Base-by-base conservation (phyloP, 2,113 vertebrate species). In the Isurus oxyrinchus region DNA sequence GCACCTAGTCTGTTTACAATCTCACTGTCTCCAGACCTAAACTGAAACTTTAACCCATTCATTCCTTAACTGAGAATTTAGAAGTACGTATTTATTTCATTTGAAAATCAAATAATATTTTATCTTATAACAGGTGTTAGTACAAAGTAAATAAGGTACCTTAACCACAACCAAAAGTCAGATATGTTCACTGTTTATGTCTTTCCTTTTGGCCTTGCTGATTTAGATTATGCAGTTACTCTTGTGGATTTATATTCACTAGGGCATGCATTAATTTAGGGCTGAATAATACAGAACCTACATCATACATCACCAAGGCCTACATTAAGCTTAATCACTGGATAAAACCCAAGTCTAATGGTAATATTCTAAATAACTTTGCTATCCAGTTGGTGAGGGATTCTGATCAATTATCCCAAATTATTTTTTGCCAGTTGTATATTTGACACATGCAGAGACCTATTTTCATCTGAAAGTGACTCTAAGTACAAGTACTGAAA, bases 1-100 rank as follows among this genome's bases (percentile, higher is more conserved):
- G 44, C 67, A 55, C 67, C 94, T 55, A 72, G 8, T 8, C 49
- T 69, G 66, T 95, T 95, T 95, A 95, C 40, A 95, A 35, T 95
- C 44, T 35, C 44, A 49, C 67, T 53, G 94, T 76, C 94, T 72
- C 66, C 94, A 95, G 66, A 31, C 94, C 14, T 5, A 95, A 95
- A 23, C 23, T 21, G 23, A 95, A 49, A 66, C 27, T 21, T 72
- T 95, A 95, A 95, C 66, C 94, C 66, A 27, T 95, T 72, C 11
- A 35, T 14, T 72, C 44, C 94, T 27, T 53, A 31, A 95, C 44
- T 35, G 66, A 69, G 25, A 63, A 23, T 94, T 91, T 59, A n/a
- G 31, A 88, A 84, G 35, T 55, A 10, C 86, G n/a, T 4, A 35
- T 59, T 91, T 84, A 49, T 44, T 59, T 59, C n/a, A 44, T 10